Conservation (phyloP, 2,888 invertebrate species). For the Heteromurus nitidus region DNA sequence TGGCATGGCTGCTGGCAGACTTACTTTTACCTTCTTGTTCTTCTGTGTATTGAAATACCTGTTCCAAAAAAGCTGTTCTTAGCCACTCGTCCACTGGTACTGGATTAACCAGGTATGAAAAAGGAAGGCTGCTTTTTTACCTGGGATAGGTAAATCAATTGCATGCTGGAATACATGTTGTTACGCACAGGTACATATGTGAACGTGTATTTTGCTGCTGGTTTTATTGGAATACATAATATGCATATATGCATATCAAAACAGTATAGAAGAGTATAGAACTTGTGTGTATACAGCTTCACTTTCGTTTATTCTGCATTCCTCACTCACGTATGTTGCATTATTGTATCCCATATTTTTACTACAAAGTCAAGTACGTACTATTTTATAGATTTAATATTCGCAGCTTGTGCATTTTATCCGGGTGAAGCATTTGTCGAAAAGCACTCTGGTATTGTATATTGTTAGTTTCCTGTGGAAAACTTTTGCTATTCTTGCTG, state of each 20-base stretch:
- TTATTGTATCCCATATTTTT: no score
- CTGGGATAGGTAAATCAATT: constrained; percentile 19
- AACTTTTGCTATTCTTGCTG: no score
- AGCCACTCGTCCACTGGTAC: neutral
- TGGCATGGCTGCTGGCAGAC: constrained; percentile 21
- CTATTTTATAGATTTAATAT: no score
- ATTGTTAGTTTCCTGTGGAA: no score
- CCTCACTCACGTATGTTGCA: no score
- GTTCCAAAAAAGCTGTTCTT: neutral
- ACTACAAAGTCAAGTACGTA: no score
- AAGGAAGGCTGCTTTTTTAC: neutral
- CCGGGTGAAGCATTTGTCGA: no score
- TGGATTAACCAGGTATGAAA: constrained; percentile 19
- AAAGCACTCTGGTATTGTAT: no score
- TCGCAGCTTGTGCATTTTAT: no score
- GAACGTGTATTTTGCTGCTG: neutral
- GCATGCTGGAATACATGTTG: neutral
- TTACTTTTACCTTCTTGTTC: neutral
- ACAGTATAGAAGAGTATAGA: no score
- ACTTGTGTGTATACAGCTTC: neutral
- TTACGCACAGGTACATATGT: neutral
- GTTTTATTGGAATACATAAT: neutral
- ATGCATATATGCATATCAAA: no score
- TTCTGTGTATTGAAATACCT: neutral
- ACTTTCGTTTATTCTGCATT: neutral